Base-by-base conservation (phyloP, 2,888 invertebrate genomes). In the Macaria notata region DNA sequence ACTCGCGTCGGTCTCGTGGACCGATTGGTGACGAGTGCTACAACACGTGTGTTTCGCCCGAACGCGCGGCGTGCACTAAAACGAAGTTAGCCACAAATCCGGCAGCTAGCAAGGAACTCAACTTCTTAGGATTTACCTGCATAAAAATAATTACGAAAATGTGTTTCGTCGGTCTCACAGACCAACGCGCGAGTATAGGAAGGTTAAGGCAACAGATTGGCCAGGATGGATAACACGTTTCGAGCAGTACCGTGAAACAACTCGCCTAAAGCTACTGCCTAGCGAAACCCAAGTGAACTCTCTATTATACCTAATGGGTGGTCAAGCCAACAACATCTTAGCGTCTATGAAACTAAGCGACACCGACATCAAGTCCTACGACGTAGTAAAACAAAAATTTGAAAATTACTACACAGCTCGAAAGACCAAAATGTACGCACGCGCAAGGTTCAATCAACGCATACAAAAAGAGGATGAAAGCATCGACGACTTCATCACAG, bases 281-380 rank as follows among this genome's bases (percentile, higher is more conserved):
- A 49, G 49, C 49, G 43, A 49, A 49, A 49, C 49, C 4, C 49
- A 49, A 9, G 43, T 49, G 9, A 43, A 33, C 4, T 49, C 49
- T 4, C 19, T 49, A 8, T 8, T 49, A 19, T 43, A 49, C 43
- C 7, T 49, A 5, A 49, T 49, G 33, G 33, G 49, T 7, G 49
- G 49, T 3, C 49, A 49, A 43, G 42, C 43, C 1, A 49, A 49
- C 43, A 49, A 49, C 9, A 49, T 49, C 4, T 29, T 49, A 9
- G 3, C 43, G 1, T 43, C 43, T 3, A 1, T 49, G 43, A 43
- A 49, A 36, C 49, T 43, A 9, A 33, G 7, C 4, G 29, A 43
- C 0, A 6, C 5, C 3, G 49, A 49, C 6, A 31, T 43, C 3
- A 49, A 49, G 6, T 49, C 43, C 1, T 43, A 49, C 33, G 33